Conservation (phyloP, 2,113 vertebrate genomes). For the Rissa tridactyla region DNA sequence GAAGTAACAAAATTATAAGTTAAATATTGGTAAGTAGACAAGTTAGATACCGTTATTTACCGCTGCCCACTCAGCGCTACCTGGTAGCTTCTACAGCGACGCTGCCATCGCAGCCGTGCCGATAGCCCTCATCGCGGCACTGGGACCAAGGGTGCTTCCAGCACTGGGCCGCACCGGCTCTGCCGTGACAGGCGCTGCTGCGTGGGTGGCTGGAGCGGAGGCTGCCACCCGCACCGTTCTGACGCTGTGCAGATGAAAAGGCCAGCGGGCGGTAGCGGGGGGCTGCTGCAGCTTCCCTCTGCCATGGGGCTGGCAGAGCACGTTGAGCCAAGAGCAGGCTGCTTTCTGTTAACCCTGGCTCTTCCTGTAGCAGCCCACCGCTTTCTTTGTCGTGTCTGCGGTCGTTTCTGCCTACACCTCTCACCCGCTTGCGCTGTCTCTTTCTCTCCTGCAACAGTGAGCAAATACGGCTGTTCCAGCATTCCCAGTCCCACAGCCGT, state of each 20-base stretch:
- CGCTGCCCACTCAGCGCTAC: not conserved
- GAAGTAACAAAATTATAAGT: no score
- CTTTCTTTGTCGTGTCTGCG: not conserved
- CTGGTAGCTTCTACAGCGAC: not conserved
- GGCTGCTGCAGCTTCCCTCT: not conserved
- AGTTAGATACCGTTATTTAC: not conserved
- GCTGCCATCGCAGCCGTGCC: fast-evolving
- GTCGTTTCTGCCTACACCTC: not conserved
- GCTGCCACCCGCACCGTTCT: not conserved
- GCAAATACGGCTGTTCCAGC: constrained; percentile 69
- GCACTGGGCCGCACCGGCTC: not conserved
- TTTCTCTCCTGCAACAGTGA: constrained; percentile 58
- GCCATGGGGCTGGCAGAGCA: not conserved
- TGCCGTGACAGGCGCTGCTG: not conserved
- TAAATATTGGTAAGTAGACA: no score
- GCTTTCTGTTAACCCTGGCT: not conserved
- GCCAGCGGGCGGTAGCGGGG: not conserved
- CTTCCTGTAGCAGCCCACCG: no score
- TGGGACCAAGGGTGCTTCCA: not conserved
- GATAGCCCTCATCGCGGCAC: not conserved
- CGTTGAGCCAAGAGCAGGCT: not conserved
- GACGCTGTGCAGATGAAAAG: not conserved
- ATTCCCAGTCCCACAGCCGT: constrained; percentile 18
- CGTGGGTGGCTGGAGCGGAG: not conserved
- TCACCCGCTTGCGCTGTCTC: not conserved